A percentile compares a stretch with the other conserved stretches of the same genome.
Evolutionary conservation across 2,113 vertebrate species (phyloP).

Genomic region (Calidris pugnax): DNA sequence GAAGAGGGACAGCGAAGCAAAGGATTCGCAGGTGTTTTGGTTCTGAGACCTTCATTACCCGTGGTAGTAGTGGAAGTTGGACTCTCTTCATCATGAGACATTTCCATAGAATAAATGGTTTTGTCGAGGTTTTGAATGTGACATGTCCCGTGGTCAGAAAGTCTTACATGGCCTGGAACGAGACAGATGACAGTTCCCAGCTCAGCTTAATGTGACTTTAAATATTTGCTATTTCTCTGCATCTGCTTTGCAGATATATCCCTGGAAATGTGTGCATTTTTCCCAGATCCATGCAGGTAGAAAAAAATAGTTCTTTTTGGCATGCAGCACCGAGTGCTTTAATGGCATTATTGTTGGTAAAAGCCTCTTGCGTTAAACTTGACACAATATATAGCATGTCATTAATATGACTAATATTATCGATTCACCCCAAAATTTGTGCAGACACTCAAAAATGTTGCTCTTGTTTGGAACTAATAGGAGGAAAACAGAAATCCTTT

Average conservation of each 20-base stretch:
- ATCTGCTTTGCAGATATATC: not conserved
- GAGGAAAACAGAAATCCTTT: not conserved
- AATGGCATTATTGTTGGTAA: not conserved
- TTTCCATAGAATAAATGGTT: constrained; percentile 63
- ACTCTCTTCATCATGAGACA: constrained; percentile 52
- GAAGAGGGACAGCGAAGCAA: not conserved
- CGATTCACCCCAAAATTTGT: not conserved
- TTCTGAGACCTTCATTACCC: constrained; percentile 38
- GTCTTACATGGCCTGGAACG: constrained; percentile 61
- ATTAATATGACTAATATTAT: not conserved
- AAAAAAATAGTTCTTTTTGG: not conserved
- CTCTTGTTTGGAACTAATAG: not conserved
- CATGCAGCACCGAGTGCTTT: not conserved
- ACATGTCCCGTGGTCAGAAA: constrained; percentile 42
- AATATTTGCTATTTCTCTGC: not conserved
- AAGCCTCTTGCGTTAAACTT: not conserved
- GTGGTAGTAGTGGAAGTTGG: constrained; percentile 65
- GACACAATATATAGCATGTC: not conserved
- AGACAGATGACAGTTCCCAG: constrained; percentile 13
- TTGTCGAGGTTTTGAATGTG: constrained; percentile 55
- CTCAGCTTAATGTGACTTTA: not conserved
- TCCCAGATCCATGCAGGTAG: not conserved
- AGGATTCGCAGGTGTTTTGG: not conserved
- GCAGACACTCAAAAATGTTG: not conserved
- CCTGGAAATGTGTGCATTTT: not conserved